Evolutionary conservation across 2,797 vertebrate genomes (phyloP).

Genomic region (Distichodus sexfasciatus): DNA sequence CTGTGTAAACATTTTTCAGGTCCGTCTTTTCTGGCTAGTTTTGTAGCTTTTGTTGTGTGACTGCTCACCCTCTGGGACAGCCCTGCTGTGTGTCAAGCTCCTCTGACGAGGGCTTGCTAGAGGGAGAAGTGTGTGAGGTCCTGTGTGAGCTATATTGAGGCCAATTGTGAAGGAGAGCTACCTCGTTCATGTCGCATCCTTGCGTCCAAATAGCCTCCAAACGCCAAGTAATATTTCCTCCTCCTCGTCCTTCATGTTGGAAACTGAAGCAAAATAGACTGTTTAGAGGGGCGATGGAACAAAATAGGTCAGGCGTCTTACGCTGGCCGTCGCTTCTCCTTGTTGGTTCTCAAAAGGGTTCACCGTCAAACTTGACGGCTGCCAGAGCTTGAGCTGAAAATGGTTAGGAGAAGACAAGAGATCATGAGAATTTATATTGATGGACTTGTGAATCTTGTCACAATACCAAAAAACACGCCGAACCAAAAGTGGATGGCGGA

Average conservation of each 20-base stretch:
- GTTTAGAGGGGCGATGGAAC: constrained; percentile 44
- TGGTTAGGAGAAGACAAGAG: constrained; percentile 28
- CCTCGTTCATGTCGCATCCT: neutral
- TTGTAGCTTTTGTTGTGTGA: constrained; percentile 36
- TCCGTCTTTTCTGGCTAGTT: constrained; percentile 53
- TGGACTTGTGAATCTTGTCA: no score
- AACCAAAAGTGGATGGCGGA: neutral
- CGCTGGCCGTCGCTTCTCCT: constrained; percentile 29
- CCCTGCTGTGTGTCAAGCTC: neutral
- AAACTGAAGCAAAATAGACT: constrained; percentile 47
- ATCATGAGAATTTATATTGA: neutral
- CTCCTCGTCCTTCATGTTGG: constrained; percentile 39
- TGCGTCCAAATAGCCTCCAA: constrained; percentile 17
- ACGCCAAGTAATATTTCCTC: constrained; percentile 34
- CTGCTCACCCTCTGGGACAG: constrained; percentile 3
- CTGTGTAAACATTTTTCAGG: constrained; percentile 48
- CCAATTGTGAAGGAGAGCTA: neutral
- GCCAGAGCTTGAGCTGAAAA: constrained; percentile 82
- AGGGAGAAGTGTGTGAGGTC: constrained; percentile 19
- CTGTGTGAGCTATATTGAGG: constrained; percentile 15
- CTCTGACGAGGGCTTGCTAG: constrained; percentile 8
- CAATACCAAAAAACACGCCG: neutral
- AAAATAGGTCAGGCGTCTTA: constrained; percentile 33
- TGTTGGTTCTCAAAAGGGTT: constrained; percentile 76
- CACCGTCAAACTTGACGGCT: constrained; percentile 79